Percentiles rank a stretch among this genome's conserved stretches.
Evolutionary conservation across 2,797 vertebrate genomes (phyloP).

Genomic region (Darevskia mixta): DNA sequence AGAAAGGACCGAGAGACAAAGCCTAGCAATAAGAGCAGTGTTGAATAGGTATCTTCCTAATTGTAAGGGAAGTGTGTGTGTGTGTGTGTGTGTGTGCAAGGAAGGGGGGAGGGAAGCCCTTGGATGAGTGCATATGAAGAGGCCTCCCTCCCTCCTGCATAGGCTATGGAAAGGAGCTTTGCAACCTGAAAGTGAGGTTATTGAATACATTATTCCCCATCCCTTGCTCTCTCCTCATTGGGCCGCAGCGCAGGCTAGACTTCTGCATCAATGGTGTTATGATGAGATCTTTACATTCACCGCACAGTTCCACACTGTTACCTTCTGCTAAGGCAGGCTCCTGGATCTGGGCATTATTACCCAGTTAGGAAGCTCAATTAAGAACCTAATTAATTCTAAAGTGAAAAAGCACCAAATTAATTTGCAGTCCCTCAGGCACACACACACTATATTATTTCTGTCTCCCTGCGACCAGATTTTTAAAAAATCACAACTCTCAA

Average conservation of each 20-base stretch:
- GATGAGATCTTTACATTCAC: slow-evolving; percentile 66
- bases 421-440: slow-evolving; percentile 12
- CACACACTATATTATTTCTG: slow-evolving; percentile 39
- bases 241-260: slow-evolving; percentile 58
- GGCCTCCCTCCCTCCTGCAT: slow-evolving; percentile 59
- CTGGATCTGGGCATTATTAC: slow-evolving; percentile 55
- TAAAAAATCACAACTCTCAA: slow-evolving; percentile 34
- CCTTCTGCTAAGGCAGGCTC: slow-evolving; percentile 47
- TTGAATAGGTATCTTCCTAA: slow-evolving; percentile 78
- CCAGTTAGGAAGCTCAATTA: slow-evolving; percentile 48
- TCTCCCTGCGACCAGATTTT: slow-evolving; percentile 56
- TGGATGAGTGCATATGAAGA: slow-evolving; percentile 65
- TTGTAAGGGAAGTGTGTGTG: slow-evolving; percentile 68
- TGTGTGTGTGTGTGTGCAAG: slow-evolving; percentile 61
- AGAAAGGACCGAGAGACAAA: slow-evolving; percentile 76
- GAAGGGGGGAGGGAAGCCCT: slow-evolving; percentile 68
- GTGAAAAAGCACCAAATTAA: slow-evolving; percentile 44
- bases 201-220: slow-evolving; percentile 74
- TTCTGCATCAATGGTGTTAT: slow-evolving; percentile 56
- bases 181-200: slow-evolving; percentile 76
- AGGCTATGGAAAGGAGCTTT: slow-evolving; percentile 66
- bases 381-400: slow-evolving; percentile 39
- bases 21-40: slow-evolving; percentile 71
- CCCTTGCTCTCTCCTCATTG: slow-evolving; percentile 65
- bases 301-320: slow-evolving; percentile 46